Conservation (phyloP, 2,888 invertebrate genomes). For the Drosophila fungiperda region DNA sequence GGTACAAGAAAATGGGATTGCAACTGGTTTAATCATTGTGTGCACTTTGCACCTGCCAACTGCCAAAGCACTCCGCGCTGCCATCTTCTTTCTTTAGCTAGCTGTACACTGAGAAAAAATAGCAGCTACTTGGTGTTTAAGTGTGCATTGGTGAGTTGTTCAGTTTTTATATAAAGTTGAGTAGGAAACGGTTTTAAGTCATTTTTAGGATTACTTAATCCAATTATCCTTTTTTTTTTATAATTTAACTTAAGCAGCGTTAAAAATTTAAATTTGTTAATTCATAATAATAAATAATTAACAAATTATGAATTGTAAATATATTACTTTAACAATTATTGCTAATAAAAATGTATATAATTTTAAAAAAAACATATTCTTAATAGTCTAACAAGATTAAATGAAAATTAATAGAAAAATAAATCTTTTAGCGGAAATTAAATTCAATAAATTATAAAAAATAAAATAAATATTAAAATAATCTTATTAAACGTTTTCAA, state of each 20-base stretch:
- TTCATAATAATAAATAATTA: too few relatives aligned
- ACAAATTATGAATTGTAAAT: too few relatives aligned
- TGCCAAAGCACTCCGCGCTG: constrained; percentile 33
- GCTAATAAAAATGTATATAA: too few relatives aligned
- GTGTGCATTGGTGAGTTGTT: not conserved
- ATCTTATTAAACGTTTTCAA: accelerated
- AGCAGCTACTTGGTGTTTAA: not conserved
- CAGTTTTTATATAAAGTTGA: not conserved
- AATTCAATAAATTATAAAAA: not conserved
- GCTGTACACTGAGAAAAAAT: not conserved
- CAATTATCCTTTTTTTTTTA: not conserved
- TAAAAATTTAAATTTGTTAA: not conserved
- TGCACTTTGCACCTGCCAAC: constrained; percentile 78
- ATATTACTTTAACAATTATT: too few relatives aligned
- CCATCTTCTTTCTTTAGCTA: not conserved
- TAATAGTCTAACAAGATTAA: not conserved
- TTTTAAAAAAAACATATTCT: too few relatives aligned
- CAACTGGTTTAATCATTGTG: constrained; percentile 64
- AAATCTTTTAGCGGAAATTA: not conserved
- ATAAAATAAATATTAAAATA: not conserved
- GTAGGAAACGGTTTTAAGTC: not conserved
- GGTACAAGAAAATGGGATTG: constrained; percentile 19
- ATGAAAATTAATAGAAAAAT: not conserved
- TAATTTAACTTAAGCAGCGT: not conserved
- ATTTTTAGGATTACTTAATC: not conserved